Conservation (phyloP, 2,113 vertebrate species). For the Lucifuga dentata region DNA sequence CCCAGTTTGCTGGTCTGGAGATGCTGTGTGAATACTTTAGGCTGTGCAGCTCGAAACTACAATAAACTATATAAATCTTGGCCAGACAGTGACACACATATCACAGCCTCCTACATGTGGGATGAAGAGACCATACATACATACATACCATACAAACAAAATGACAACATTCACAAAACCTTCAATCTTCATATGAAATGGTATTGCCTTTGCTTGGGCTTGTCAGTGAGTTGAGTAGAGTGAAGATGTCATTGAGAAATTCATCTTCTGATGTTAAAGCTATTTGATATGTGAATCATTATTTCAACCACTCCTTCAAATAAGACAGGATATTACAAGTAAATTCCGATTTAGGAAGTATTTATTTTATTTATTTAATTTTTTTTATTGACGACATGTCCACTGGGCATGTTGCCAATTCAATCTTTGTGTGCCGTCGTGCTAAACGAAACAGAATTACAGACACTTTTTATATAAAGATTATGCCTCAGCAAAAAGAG, state of each 20-base stretch:
- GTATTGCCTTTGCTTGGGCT: no score
- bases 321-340: conserved; percentile 34
- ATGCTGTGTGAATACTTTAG: conserved; percentile 56
- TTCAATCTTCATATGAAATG: conserved; percentile 3
- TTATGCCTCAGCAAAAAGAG: conserved; percentile 44
- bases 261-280: conserved; percentile 9
- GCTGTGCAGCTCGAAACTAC: conserved; percentile 35
- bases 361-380: conserved; percentile 30
- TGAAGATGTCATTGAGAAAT: conserved; percentile 35
- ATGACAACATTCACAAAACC: conserved; percentile 18
- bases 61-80: conserved; percentile 49
- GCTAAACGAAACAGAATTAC: conserved; percentile 64
- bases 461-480: conserved; percentile 47
- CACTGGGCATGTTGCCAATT: conserved; percentile 57
- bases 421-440: conserved; percentile 53
- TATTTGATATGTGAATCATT: conserved; percentile 21
- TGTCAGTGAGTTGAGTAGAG: conserved; percentile 8
- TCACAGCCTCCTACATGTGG: not conserved
- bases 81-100: conserved; percentile 5
- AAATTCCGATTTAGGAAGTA: conserved; percentile 42
- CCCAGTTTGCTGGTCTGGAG: conserved; percentile 24
- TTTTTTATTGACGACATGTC: conserved; percentile 52
- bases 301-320: conserved; percentile 48
- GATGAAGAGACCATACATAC: no score
- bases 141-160: no score